A percentile compares a stretch with the other conserved stretches of the same genome.
These are phyloP conservation scores for Saguinus imperator DNA, from an alignment of 2,113 vertebrate species.

Conservation along the genomic window DNA sequence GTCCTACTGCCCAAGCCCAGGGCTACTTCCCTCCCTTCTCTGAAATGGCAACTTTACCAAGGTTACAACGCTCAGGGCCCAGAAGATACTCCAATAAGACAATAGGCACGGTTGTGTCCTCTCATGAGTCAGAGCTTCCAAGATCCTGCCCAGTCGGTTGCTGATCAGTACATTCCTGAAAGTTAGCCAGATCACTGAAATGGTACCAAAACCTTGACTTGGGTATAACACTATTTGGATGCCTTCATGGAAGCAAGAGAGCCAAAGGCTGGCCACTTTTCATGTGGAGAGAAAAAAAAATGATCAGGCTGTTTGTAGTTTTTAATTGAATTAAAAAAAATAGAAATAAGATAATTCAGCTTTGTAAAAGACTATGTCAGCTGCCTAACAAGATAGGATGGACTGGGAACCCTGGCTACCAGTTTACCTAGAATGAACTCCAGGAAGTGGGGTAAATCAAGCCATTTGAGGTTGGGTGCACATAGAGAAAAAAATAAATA, in stretches of 20 bases:
- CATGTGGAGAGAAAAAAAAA: background rate
- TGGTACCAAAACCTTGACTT: background rate
- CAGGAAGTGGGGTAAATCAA: background rate
- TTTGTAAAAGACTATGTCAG: background rate
- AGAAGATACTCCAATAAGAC: background rate
- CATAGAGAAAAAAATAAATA: background rate
- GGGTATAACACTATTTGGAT: background rate
- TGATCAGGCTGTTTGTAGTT: background rate
- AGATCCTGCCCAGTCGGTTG: background rate
- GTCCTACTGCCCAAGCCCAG: background rate
- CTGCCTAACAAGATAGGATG: background rate
- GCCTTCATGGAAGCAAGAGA: background rate
- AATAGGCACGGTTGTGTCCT: background rate
- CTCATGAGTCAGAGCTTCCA: background rate
- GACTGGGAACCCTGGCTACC: background rate
- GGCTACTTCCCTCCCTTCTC: background rate
- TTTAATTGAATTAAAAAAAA: background rate
- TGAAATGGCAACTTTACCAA: background rate
- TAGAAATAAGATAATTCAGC: background rate
- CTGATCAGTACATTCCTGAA: background rate
- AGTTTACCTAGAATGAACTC: background rate
- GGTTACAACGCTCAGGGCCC: background rate
- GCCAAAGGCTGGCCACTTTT: background rate
- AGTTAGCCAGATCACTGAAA: background rate
- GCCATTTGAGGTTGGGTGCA: background rate